Conservation (phyloP, 1,140 invertebrate genomes). For the Daktulosphaira vitifoliae region DNA sequence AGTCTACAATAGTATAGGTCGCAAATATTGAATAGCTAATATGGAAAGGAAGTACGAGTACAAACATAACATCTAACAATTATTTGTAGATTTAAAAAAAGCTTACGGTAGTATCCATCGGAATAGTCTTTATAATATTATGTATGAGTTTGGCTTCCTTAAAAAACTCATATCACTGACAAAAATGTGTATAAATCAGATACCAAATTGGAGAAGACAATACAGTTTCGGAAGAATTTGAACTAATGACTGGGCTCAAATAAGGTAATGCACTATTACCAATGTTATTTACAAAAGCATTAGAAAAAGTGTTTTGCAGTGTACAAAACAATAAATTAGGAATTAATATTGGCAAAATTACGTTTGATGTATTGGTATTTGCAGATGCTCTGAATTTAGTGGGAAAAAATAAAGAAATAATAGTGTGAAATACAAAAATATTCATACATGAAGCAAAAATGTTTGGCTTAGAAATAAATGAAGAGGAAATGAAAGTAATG, state of each 20-base stretch:
- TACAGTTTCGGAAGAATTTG: not conserved
- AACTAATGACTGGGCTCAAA: not conserved
- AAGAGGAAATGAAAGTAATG: conserved; percentile 11
- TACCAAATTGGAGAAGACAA: not conserved
- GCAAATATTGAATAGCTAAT: conserved; percentile 14
- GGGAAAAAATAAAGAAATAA: not conserved
- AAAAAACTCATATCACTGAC: not conserved
- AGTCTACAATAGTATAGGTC: conserved; percentile 34
- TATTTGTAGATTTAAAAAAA: conserved; percentile 35
- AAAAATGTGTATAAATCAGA: not conserved
- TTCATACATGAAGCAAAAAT: conserved; percentile 7
- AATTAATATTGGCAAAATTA: too few relatives aligned
- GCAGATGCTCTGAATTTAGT: conserved; percentile 1
- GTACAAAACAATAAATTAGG: not conserved
- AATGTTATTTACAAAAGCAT: not conserved
- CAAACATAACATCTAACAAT: conserved; percentile 9
- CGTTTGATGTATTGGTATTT: not conserved
- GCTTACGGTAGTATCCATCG: not conserved
- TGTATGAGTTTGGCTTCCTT: not conserved
- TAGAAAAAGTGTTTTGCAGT: not conserved
- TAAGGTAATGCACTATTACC: not conserved
- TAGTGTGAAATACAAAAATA: not conserved
- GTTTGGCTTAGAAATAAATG: conserved; percentile 14
- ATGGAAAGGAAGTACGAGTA: conserved; percentile 28
- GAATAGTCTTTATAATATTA: not conserved